Percentiles rank a stretch among this genome's conserved stretches.
These are phyloP conservation scores for Lithophane socia DNA, from an alignment of 2,888 invertebrate species.

Conservation along the genomic window DNA sequence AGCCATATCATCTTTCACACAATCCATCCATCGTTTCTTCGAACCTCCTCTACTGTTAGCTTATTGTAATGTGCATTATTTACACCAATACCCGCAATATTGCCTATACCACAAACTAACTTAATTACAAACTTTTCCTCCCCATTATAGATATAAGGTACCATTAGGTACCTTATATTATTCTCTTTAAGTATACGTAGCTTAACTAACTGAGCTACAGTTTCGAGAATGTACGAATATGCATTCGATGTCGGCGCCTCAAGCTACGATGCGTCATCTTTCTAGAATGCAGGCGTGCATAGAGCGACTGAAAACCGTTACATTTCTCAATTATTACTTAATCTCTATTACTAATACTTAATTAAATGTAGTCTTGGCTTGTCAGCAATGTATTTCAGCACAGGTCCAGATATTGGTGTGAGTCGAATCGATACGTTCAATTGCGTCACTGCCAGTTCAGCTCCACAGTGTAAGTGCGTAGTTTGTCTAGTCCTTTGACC, in stretches of 20 bases:
- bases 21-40: too few species aligned
- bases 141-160: background rate
- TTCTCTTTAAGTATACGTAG: too few species aligned
- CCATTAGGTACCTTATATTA: too few species aligned
- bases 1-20: background rate
- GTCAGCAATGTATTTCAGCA: constrained; percentile 19
- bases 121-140: background rate
- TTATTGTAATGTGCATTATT: background rate
- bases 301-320: background rate
- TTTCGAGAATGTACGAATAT: constrained; percentile 27
- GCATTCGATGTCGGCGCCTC: constrained; percentile 8
- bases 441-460: constrained; percentile 79
- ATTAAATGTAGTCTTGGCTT: constrained; percentile 17
- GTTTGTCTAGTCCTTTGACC: constrained; percentile 81
- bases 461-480: constrained; percentile 73
- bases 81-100: background rate
- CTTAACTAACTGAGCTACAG: too few species aligned
- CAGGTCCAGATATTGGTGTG: constrained; percentile 54
- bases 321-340: background rate
- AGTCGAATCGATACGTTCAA: constrained; percentile 78
- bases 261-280: constrained; percentile 45
- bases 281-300: constrained; percentile 23
- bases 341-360: constrained; percentile 1
- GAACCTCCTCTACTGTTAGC: background rate
- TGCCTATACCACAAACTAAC: background rate